Base-by-base conservation (phyloP, 2,797 vertebrate species). In the Acrossocheilus wenchowensis region DNA sequence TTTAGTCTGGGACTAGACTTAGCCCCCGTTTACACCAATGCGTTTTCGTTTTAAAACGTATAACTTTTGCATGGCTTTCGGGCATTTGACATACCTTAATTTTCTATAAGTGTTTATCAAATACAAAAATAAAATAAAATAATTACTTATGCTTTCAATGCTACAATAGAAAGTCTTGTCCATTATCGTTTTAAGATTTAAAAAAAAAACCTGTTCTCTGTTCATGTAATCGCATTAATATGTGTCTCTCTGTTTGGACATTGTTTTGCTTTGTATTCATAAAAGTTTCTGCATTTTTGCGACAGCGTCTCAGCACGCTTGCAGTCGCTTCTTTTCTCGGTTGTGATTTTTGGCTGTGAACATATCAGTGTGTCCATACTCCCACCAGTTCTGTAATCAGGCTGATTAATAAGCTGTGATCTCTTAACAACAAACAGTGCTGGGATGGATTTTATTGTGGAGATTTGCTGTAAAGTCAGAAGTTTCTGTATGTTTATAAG, bases 391-490 rank as follows among this genome's bases (percentile, higher is more conserved):
- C 78, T 81, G 71, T 82, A 84, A 86, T 85, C 71, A 84, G 50
- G 57, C 30, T 60, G 74, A 86, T 86, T 84, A 74, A 86, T 74
- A 77, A 86, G 26, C 15, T 80, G 54, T 80, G 82, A 89, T 85
- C 26, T 10, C 68, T 82, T 86, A 73, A 81, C 81, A 85, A 84
- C 68, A 75, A 88, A 78, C 79, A 72, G 39, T 52, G 57, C 45
- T 77, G 66, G 30, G 71, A 21, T 82, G n/a, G 54, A 82, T 72
- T 87, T 43, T 21, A 45, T 60, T 85, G 50, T 52, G 26, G n/a
- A 52, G 34, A 68, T 85, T 54, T 78, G 45, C 77, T 54, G 48
- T 52, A 54, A 64, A 54, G 34, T 74, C 69, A 60, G 78, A 34
- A 68, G 52, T 23, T 74, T 74, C 39, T 57, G 39, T 39, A 21